phyloP scores from a whole-genome alignment of 2,888 invertebrate genomes.

The Teleogryllus oceanicus region DNA sequence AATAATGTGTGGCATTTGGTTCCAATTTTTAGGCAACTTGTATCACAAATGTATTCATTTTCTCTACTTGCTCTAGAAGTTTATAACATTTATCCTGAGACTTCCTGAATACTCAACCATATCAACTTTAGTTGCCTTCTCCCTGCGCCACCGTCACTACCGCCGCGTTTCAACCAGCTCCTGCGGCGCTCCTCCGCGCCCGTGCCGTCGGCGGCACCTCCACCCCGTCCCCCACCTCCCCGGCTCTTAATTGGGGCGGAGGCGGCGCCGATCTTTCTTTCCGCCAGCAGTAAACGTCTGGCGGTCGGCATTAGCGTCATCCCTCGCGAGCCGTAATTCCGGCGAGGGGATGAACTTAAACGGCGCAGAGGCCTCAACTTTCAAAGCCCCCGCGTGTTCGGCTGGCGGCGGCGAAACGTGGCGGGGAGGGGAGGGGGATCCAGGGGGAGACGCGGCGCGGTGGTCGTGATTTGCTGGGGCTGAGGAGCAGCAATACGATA shows the following conservation, averaged over 20 bases:
- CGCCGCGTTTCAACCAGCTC: no score
- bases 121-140: no score
- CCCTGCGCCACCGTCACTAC: no score
- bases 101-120: no score
- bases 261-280: neutral
- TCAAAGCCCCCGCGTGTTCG: neutral
- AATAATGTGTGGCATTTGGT: no score
- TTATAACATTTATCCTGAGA: no score
- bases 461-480: neutral
- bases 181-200: no score
- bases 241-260: neutral
- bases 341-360: slow-evolving; percentile 7
- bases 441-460: neutral
- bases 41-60: no score
- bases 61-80: no score
- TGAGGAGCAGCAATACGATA: neutral
- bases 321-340: slow-evolving; percentile 7
- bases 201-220: no score
- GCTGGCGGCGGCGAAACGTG: neutral
- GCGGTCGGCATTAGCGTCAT: slow-evolving; percentile 7
- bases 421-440: neutral
- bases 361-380: neutral
- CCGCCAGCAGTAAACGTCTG: slow-evolving; percentile 2
- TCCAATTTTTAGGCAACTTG: no score
- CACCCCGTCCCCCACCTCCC: no score